Percentiles rank a stretch among this genome's conserved stretches.
phyloP scores from a whole-genome alignment of 2,113 vertebrate species.

The Dasyurus viverrinus region DNA sequence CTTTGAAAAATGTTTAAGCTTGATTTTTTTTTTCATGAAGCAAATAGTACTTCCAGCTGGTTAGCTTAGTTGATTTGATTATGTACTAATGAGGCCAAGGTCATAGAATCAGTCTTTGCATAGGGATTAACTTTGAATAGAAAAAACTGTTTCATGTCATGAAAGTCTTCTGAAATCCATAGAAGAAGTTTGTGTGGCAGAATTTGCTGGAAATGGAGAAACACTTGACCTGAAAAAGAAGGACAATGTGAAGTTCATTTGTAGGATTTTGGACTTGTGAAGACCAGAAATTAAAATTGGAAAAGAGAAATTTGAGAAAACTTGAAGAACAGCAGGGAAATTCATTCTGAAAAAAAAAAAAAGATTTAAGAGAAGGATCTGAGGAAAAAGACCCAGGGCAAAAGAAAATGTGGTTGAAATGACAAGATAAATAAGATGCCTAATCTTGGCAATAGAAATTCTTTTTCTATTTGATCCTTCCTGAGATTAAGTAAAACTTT shows the following conservation, averaged over 20 bases:
- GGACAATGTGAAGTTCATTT: not conserved
- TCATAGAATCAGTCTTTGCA: not conserved
- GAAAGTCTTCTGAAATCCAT: not conserved
- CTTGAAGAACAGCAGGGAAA: no score
- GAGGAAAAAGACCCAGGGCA: slow-evolving; percentile 76
- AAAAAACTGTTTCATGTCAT: not conserved
- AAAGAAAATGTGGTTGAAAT: not conserved
- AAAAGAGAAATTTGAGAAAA: not conserved
- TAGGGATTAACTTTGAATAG: not conserved
- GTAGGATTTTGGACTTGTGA: not conserved
- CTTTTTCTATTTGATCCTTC: not conserved
- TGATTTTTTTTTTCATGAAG: not conserved
- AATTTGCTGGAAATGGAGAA: not conserved
- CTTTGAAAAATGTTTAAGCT: not conserved
- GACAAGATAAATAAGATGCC: not conserved
- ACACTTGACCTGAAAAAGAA: not conserved
- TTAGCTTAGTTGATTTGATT: not conserved
- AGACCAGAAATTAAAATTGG: not conserved
- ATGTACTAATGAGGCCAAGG: not conserved
- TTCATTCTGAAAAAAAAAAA: no score
- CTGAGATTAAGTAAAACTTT: not conserved
- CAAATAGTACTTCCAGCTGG: not conserved
- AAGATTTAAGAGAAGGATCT: slow-evolving; percentile 52
- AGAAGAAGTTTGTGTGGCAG: not conserved
- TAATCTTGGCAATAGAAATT: not conserved